Evolutionary conservation across 2,888 invertebrate genomes (phyloP).

Genomic region (Ectemnius lituratus): DNA sequence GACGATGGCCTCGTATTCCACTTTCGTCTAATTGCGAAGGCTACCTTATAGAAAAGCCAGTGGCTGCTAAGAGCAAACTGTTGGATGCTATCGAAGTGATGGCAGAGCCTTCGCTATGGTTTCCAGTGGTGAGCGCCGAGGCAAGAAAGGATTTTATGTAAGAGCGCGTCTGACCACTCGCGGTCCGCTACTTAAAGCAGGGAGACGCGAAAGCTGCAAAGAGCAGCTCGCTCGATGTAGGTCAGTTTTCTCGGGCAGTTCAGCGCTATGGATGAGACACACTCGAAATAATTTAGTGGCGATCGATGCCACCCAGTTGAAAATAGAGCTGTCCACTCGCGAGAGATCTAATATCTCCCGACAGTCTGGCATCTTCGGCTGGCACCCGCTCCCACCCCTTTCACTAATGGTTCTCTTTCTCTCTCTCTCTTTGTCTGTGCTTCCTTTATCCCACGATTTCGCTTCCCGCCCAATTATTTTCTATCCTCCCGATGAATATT

Average conservation of each 20-base stretch:
- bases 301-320: slow-evolving; percentile 74
- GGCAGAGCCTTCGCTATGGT: neutral
- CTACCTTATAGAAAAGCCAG: too few relatives aligned
- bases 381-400: slow-evolving; percentile 27
- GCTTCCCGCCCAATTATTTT: too few relatives aligned
- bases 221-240: slow-evolving; percentile 64
- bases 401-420: slow-evolving; percentile 46
- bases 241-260: slow-evolving; percentile 71
- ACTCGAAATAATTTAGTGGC: slow-evolving; percentile 77
- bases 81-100: neutral
- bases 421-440: slow-evolving; percentile 36
- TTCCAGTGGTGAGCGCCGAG: slow-evolving; percentile 24
- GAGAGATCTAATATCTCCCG: slow-evolving; percentile 55
- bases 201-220: slow-evolving; percentile 32
- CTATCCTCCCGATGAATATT: too few relatives aligned
- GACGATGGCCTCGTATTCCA: too few relatives aligned
- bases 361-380: slow-evolving; percentile 43
- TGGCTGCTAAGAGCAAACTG: too few relatives aligned
- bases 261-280: slow-evolving; percentile 66
- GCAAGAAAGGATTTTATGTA: slow-evolving; percentile 30
- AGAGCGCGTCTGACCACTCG: slow-evolving; percentile 32
- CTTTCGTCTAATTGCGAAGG: too few relatives aligned
- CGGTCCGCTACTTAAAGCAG: slow-evolving; percentile 44
- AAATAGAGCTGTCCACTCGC: slow-evolving; percentile 69
- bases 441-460: too few relatives aligned